A percentile compares a stretch with the other conserved stretches of the same genome.
Evolutionary conservation across 2,888 invertebrate genomes (phyloP).

Genomic region (Lasioglossum oenotherae): DNA sequence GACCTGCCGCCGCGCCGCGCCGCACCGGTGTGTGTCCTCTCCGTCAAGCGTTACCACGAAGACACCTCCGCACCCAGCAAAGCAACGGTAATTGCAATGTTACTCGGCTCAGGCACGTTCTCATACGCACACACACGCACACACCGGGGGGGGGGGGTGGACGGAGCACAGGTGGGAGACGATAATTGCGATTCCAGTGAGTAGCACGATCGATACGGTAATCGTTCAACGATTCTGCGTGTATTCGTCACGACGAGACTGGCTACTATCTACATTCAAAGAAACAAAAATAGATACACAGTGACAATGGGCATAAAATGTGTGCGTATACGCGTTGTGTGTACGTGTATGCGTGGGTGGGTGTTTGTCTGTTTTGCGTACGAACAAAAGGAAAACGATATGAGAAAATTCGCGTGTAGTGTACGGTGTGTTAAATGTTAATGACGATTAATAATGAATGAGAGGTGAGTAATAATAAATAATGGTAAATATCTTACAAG

Average conservation of each 20-base stretch:
- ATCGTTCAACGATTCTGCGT: constrained; percentile 29
- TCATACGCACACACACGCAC: neutral
- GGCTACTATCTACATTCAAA: constrained; percentile 56
- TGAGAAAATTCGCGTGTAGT: constrained; percentile 17
- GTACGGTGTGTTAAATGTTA: constrained; percentile 46
- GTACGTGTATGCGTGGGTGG: neutral
- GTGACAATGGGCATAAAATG: neutral
- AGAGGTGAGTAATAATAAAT: constrained; percentile 77
- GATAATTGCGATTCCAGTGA: constrained; percentile 54
- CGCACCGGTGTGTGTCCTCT: constrained; percentile 30
- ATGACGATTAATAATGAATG: constrained; percentile 45
- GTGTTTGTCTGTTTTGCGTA: neutral
- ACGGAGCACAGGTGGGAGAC: constrained; percentile 10
- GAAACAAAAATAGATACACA: neutral
- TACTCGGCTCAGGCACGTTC: constrained; percentile 45
- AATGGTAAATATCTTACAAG: constrained; percentile 87
- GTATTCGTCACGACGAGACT: constrained; percentile 23
- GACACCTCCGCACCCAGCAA: constrained; percentile 32
- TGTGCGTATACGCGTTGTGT: neutral
- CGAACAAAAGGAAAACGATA: constrained; percentile 25
- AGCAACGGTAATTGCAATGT: constrained; percentile 43
- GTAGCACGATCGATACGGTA: constrained; percentile 42
- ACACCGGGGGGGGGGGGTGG: neutral
- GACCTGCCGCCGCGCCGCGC: constrained; percentile 6
- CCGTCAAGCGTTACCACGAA: constrained; percentile 41